Base-by-base conservation (phyloP, 2,888 invertebrate species). In the Pharmacophagus antenor region DNA sequence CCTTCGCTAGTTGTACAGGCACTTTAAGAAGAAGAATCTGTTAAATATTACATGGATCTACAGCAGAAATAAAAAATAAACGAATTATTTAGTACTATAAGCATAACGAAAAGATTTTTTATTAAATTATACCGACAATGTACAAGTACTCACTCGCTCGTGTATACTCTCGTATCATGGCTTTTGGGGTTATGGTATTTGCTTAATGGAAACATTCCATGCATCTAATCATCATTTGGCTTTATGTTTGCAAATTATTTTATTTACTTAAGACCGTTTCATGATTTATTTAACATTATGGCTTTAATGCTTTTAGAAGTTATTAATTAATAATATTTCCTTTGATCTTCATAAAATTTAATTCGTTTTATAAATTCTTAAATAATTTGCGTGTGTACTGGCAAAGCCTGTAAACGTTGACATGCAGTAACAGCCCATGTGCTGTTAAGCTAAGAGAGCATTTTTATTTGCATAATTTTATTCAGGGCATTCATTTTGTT, bases 201-300 rank as follows among this genome's bases (percentile, higher is more conserved):
- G 42, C 17, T 42, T n/a, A 17, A 42, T n/a, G 42, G 17, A 42
- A 42, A 17, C 42, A 42, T 42, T 42, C 17, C 17, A 17, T 17
- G 42, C 17, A 42, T 42, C n/a, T 42, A 15, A 15, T 12, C 17
- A n/a, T 18, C 4, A 42, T 42, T 42, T 42, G n/a, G 6, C 17
- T n/a, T 42, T 42, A 42, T 17, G 42, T 42, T 42, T 17, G 42
- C 42, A 42, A 42, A 17, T 42, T 18, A 42, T 42, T 3, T 42
- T 17, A 42, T 42, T 42, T 42, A 17, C 17, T 42, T 7, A 6
- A 17, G 17, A 17, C 17, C 17, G 5, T 42, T 17, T 42, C 8
- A 42, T 2, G 42, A 15, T 17, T 1, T 3, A 42, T 17, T 42
- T 6, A n/a, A n/a, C n/a, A n/a, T n/a, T n/a, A n/a, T n/a, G n/a